A percentile compares a stretch with the other conserved stretches of the same genome.
These are phyloP conservation scores for Saccopteryx leptura DNA, from an alignment of 2,113 vertebrate genomes.

Conservation along the genomic window DNA sequence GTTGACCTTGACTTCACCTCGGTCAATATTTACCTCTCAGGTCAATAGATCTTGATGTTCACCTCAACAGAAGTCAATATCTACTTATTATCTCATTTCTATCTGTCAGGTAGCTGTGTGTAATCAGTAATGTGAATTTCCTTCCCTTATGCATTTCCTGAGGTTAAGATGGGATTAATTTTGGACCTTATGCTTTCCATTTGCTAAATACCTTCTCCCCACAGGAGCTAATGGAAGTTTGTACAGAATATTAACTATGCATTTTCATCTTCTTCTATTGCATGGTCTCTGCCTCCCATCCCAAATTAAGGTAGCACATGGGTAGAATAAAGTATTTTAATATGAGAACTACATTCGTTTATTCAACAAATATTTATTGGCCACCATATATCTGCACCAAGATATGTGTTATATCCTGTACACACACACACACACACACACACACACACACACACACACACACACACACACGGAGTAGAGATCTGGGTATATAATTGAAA, in stretches of 20 bases:
- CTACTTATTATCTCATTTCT: conserved; percentile 87
- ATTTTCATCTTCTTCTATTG: conserved; percentile 66
- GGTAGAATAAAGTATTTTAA: conserved; percentile 29
- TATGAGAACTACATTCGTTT: conserved; percentile 16
- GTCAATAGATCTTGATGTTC: conserved; percentile 87
- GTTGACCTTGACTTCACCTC: conserved; percentile 86
- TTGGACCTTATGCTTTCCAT: conserved; percentile 75
- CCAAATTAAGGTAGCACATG: conserved; percentile 2
- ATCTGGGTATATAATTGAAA: neutral
- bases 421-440: too few species aligned
- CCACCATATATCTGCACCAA: neutral
- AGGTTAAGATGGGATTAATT: conserved; percentile 84
- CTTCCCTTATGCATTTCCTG: conserved; percentile 83
- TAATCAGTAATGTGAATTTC: conserved; percentile 86
- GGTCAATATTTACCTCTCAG: conserved; percentile 86
- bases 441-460: neutral
- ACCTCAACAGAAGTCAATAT: conserved; percentile 86
- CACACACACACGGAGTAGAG: neutral
- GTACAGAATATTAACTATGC: conserved; percentile 74
- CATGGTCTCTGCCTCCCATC: conserved; percentile 3
- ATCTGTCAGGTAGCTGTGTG: conserved; percentile 83
- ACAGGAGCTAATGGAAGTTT: conserved; percentile 64
- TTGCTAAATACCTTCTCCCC: conserved; percentile 81
- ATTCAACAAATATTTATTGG: neutral
- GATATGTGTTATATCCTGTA: neutral